These are phyloP conservation scores for Sebastes matsubarae DNA, from an alignment of 2,797 vertebrate species.

Conservation along the genomic window DNA sequence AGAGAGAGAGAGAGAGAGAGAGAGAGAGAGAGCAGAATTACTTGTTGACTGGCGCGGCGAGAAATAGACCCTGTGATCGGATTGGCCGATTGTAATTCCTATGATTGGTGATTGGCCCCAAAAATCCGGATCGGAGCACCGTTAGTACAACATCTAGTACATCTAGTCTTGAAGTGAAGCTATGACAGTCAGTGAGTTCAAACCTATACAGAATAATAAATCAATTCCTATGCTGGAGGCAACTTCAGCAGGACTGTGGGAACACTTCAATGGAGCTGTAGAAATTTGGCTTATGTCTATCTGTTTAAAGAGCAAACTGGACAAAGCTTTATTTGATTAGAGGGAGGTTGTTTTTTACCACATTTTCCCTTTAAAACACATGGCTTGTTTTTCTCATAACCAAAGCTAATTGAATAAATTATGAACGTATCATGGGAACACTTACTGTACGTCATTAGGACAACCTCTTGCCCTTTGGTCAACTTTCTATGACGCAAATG, in stretches of 20 bases:
- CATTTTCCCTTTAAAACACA: conserved; percentile 27
- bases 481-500: conserved; percentile 2
- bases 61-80: no score
- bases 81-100: no score
- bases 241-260: background rate
- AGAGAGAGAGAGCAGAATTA: no score
- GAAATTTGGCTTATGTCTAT: background rate
- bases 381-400: conserved; percentile 29
- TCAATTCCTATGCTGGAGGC: background rate
- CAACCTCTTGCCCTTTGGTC: conserved; percentile 15
- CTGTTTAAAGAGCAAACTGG: conserved; percentile 1
- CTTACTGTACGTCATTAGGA: conserved; percentile 9
- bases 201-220: background rate
- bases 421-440: conserved; percentile 32
- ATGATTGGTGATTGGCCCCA: background rate
- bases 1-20: no score
- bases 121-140: background rate
- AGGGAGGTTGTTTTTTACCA: background rate
- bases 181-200: background rate
- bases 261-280: background rate
- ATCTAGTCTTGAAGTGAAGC: background rate
- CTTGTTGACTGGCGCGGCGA: no score
- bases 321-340: conserved; percentile 34
- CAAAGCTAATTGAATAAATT: conserved; percentile 30
- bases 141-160: background rate